Base-by-base conservation (phyloP, 2,888 invertebrate species). In the Allygus modestus region DNA sequence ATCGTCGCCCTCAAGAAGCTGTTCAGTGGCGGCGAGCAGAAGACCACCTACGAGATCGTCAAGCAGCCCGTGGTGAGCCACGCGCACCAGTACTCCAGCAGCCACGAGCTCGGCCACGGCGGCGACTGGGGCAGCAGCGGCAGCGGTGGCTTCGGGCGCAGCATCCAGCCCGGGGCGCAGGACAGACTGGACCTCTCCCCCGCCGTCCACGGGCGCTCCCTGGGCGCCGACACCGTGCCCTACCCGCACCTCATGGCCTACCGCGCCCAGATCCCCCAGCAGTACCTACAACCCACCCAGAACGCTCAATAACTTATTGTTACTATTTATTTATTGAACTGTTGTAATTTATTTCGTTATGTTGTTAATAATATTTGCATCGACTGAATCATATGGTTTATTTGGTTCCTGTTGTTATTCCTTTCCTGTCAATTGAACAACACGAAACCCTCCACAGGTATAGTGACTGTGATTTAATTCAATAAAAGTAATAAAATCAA, bases 31-130 rank as follows among this genome's bases (percentile, higher is more conserved):
- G 91, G 91, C 84, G 90, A 90, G 0, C 90, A 96, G 88, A 96
- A 96, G 90, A 96, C 96, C 0, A 96, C 96, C 5, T 95, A 96
- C 87, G 96, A 97, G 91, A 96, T 97, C 87, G 94, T 97, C 82
- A 96, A 96, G 90, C 95, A 96, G 90, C 97, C 96, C n/a, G 94
- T 95, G 89, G 94, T 96, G 83, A 94, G 94, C 79, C 95, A 95
- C 89, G 94, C 94, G 88, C 95, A 96, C 89, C 94, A 95, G 5
- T 96, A 96, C 87, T 87, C 88, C 71, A 87, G 87, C 5, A 92
- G 93, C 81, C 93, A 94, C 88, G 91, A 91, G 86, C 94, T 94
- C 87, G 94, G 93, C 87, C 93, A 93, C 87, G 93, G 93, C 71
- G 91, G 92, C 0, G 92, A 92, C 2, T 92, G 92, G 11, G 92